A percentile compares a stretch with the other conserved stretches of the same genome.
Evolutionary conservation across 2,113 vertebrate genomes (phyloP).

Genomic region (Corythaixoides concolor): DNA sequence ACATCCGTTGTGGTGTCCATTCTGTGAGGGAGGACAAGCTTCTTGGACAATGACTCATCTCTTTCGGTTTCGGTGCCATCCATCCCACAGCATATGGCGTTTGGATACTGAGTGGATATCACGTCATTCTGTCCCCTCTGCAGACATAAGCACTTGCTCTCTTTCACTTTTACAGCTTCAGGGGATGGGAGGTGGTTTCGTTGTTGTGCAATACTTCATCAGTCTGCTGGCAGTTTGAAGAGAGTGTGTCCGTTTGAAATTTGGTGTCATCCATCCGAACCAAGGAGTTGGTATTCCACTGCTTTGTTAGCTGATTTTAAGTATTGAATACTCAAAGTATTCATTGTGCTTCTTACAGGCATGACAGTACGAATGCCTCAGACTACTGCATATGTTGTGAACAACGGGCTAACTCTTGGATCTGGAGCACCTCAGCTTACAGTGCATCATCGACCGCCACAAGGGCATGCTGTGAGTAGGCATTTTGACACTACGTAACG

Average conservation of each 20-base stretch:
- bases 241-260: background rate
- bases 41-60: background rate
- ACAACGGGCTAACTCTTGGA: slow-evolving; percentile 78
- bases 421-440: slow-evolving; percentile 82
- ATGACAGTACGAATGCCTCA: slow-evolving; percentile 81
- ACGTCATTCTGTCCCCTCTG: background rate
- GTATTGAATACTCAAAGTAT: background rate
- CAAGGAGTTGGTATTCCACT: background rate
- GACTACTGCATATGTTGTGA: slow-evolving; percentile 78
- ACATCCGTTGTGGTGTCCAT: background rate
- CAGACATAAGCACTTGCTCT: background rate
- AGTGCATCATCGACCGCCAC: slow-evolving; percentile 82
- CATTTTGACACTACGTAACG: background rate
- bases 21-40: background rate
- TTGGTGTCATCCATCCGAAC: background rate
- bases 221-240: background rate
- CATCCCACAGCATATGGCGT: background rate
- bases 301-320: background rate
- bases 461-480: slow-evolving; percentile 72
- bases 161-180: background rate
- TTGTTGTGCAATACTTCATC: background rate
- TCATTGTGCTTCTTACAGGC: slow-evolving; percentile 42
- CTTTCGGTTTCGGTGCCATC: background rate
- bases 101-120: background rate
- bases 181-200: background rate